Evolutionary conservation across 2,113 vertebrate genomes (phyloP), one percentile per base, ranked within the genome.

Genomic region (Lonchura striata): DNA sequence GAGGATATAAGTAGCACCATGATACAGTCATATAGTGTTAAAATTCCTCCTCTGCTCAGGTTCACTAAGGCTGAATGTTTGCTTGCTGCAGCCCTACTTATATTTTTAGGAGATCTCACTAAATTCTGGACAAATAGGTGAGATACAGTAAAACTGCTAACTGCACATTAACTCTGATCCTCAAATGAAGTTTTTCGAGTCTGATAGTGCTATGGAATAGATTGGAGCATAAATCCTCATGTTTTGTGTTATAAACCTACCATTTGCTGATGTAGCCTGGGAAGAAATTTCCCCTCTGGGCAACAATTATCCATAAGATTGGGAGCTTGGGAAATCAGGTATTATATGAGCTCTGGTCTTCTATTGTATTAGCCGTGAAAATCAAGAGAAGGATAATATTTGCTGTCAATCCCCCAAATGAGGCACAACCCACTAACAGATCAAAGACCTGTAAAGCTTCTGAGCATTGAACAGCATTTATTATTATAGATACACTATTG

Each of bases 281-380:
- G 59, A 94, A 92, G 95, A 97, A 95, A 96, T 92, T 95, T 96
- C 78, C 84, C 91, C 89, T 95, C 93, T 94, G 85, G 94, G 94
- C 91, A 94, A 44, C 71, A 95, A 92, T 95, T 95, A 96, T 95
- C 94, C 54, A 54, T 74, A 53, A 96, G 75, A 92, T 72, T 91
- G 50, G 84, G 64, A 95, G 75, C 78, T 35, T 91, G 89, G 89
- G 95, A 94, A 95, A 96, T 95, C 83, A 94, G 69, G 84, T 92
- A 82, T 94, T 89, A 89, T 95, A 94, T 76, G 89, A 96, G 74
- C 70, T 95, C 54, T 72, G 52, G 78, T 59, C 54, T 91, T 90
- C 78, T 85, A 90, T 91, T 94, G 84, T 94, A 94, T 91, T 93
- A 94, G 74, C 84, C 91, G 74, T 85, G 94, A 94, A 97, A 95